A percentile compares a stretch with the other conserved stretches of the same genome.
These are phyloP conservation scores for Ceratosolen fusciceps DNA, from an alignment of 1,140 invertebrate species.

Conservation along the genomic window DNA sequence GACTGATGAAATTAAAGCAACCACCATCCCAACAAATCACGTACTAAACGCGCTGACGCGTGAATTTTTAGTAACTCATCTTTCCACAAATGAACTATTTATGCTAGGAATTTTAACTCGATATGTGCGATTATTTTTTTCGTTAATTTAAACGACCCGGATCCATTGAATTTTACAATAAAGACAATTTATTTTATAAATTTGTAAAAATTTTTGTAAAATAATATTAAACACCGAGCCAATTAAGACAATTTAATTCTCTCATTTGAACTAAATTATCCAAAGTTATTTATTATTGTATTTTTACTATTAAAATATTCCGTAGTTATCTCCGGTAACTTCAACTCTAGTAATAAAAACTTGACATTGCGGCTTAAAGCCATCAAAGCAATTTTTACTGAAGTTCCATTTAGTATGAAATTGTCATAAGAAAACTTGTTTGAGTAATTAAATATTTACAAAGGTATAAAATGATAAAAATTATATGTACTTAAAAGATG, in stretches of 20 bases:
- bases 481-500: not conserved
- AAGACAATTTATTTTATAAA: too few relatives aligned
- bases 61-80: not conserved
- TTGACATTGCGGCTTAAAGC: too few relatives aligned
- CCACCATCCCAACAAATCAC: not conserved
- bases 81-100: not conserved
- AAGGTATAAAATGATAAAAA: not conserved
- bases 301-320: not conserved
- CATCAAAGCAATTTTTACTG: not conserved
- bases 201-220: not conserved
- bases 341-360: not conserved
- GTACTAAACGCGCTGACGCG: not conserved
- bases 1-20: slow-evolving; percentile 8
- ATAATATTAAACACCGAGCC: not conserved
- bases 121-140: not conserved
- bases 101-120: not conserved
- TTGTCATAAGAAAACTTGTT: not conserved
- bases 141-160: too few relatives aligned
- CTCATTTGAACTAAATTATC: not conserved
- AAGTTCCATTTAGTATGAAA: not conserved
- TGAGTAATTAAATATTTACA: not conserved
- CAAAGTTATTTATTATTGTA: not conserved
- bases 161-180: too few relatives aligned
- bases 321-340: not conserved
- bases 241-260: too few relatives aligned